Conservation (phyloP, 2,888 invertebrate species). For the Drosophila borealis region DNA sequence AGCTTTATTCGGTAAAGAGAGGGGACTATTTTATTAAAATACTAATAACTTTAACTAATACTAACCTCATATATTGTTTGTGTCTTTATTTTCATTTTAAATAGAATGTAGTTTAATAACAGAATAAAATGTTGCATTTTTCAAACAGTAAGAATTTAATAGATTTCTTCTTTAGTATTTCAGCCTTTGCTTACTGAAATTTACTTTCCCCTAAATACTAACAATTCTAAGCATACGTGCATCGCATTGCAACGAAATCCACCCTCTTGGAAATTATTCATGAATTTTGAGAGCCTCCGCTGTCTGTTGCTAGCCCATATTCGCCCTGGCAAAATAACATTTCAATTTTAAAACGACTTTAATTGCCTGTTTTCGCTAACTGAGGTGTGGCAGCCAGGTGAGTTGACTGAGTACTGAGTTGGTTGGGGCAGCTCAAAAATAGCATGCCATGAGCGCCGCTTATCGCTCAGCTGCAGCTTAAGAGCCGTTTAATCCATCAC, state of each 20-base stretch:
- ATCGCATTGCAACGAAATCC: not conserved
- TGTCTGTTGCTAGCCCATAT: constrained; percentile 14
- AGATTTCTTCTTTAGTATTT: not conserved
- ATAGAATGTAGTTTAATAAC: not conserved
- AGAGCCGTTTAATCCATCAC: constrained; percentile 73
- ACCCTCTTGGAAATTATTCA: constrained; percentile 20
- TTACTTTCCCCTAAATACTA: not conserved
- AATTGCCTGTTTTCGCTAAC: constrained; percentile 35
- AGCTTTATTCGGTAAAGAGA: too few relatives aligned
- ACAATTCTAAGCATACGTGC: not conserved
- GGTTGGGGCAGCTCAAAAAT: constrained; percentile 42
- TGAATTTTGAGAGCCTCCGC: constrained; percentile 1
- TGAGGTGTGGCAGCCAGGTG: constrained; percentile 33
- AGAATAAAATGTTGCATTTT: not conserved
- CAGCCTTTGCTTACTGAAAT: not conserved
- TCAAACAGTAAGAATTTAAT: not conserved
- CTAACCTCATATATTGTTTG: not conserved
- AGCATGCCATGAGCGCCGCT: constrained; percentile 56
- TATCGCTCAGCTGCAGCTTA: constrained; percentile 72
- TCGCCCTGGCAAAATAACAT: constrained; percentile 61
- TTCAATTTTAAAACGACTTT: constrained; percentile 63
- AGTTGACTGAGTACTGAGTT: not conserved
- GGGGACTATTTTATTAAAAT: not conserved
- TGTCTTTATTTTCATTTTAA: not conserved
- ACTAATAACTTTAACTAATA: too few relatives aligned